A percentile compares a stretch with the other conserved stretches of the same genome.
Conservation (phyloP, 37 sponge, comb jelly and placozoan genomes). For the Cladorhizidae sp. region DNA sequence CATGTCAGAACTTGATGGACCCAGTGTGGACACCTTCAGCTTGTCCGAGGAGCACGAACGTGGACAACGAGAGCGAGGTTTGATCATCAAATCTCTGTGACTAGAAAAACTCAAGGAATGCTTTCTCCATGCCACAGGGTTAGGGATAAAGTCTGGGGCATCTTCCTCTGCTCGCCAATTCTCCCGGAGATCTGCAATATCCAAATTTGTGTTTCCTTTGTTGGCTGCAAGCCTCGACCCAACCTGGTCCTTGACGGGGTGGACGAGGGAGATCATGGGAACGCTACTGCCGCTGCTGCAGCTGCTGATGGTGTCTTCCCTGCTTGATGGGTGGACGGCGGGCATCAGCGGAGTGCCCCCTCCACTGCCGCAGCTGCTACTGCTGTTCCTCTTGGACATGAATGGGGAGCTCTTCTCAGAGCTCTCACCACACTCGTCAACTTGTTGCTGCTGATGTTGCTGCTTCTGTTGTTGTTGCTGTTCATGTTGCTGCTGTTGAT, state of each 20-base stretch:
- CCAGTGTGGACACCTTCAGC: slow-evolving; percentile 10
- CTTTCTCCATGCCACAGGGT: not conserved
- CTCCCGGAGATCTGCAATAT: slow-evolving; percentile 24
- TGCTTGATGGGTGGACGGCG: too few relatives aligned
- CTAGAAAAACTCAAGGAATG: slow-evolving; percentile 32
- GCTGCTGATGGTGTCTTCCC: too few relatives aligned
- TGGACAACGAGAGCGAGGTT: not conserved
- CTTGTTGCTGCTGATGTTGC: too few relatives aligned
- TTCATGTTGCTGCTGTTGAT: not conserved
- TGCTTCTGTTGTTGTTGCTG: too few relatives aligned
- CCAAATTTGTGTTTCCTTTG: not conserved
- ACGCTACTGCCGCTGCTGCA: too few relatives aligned
- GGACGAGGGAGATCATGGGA: not conserved
- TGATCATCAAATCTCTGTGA: not conserved
- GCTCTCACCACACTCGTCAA: too few relatives aligned
- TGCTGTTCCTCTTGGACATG: too few relatives aligned
- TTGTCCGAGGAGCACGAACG: slow-evolving; percentile 4
- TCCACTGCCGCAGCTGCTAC: too few relatives aligned
- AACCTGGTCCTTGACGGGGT: not conserved
- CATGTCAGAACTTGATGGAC: not conserved
- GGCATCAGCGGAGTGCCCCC: too few relatives aligned
- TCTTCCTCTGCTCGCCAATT: not conserved
- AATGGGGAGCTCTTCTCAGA: too few relatives aligned
- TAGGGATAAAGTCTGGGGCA: not conserved
- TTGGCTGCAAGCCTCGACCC: not conserved